Conservation (phyloP, 37 sponge, comb jelly and placozoan species). For the Aphrocallistes beatrix region DNA sequence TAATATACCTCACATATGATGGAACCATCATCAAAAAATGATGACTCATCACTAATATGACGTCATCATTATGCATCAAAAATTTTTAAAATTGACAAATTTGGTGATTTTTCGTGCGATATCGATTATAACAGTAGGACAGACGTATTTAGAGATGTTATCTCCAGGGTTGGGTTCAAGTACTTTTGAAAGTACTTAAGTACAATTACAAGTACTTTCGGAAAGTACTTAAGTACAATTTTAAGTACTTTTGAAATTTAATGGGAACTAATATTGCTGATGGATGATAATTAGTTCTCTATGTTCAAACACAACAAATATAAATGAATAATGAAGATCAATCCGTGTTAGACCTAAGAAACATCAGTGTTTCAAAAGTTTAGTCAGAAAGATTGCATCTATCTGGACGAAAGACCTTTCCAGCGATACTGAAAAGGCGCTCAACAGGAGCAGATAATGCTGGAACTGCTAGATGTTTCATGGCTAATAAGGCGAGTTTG, state of each 20-base stretch:
- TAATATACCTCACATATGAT: too few species aligned
- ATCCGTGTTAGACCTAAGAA: not conserved
- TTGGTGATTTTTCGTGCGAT: too few species aligned
- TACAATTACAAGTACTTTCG: too few species aligned
- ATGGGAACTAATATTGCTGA: conserved; percentile 20
- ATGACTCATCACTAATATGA: too few species aligned
- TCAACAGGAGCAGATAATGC: conserved; percentile 11
- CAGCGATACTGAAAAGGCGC: conserved; percentile 16
- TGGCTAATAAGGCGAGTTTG: conserved; percentile 10
- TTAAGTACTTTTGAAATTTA: conserved; percentile 15
- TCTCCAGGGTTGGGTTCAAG: too few species aligned
- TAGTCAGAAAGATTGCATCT: conserved; percentile 16
- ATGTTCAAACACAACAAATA: conserved; percentile 12
- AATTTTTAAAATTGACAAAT: too few species aligned
- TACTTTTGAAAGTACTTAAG: too few species aligned
- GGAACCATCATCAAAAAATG: too few species aligned
- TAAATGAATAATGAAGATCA: not conserved
- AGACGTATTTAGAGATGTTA: too few species aligned
- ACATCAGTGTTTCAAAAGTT: conserved; percentile 9
- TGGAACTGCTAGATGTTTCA: conserved; percentile 20
- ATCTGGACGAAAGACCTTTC: conserved; percentile 16
- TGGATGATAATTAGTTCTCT: conserved; percentile 18
- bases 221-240: conserved; percentile 19
- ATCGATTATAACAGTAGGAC: too few species aligned
- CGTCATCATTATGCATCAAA: too few species aligned